phyloP scores from a whole-genome alignment of 2,888 invertebrate genomes.

The Monopis laevigella region DNA sequence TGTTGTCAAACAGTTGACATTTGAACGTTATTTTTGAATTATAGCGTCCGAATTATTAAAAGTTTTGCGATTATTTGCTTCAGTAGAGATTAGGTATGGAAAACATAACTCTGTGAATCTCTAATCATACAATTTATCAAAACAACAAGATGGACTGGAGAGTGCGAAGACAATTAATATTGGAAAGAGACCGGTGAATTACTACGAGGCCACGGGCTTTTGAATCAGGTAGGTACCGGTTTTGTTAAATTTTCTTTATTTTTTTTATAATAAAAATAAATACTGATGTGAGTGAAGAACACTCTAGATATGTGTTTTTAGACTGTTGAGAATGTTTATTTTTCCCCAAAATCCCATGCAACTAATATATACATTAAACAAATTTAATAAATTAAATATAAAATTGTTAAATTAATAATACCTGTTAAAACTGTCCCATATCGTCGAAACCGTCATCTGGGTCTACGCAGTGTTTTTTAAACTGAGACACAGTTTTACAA shows the following conservation, averaged over 20 bases:
- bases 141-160: conserved; percentile 45
- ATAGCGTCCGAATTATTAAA: conserved; percentile 1
- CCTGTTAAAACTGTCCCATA: too few relatives aligned
- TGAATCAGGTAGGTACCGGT: conserved; percentile 66
- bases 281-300: too few relatives aligned
- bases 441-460: too few relatives aligned
- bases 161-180: conserved; percentile 42
- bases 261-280: too few relatives aligned
- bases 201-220: conserved; percentile 54
- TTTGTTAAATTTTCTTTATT: conserved; percentile 59
- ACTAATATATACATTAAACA: too few relatives aligned
- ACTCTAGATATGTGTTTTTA: too few relatives aligned
- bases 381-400: too few relatives aligned
- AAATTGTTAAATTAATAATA: too few relatives aligned
- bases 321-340: too few relatives aligned
- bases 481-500: too few relatives aligned
- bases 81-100: conserved; percentile 22
- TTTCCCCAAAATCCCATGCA: too few relatives aligned
- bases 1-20: not conserved
- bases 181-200: conserved; percentile 45
- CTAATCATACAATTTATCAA: not conserved
- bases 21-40: not conserved
- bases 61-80: conserved; percentile 18
- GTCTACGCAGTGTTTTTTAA: too few relatives aligned
- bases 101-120: conserved; percentile 9